phyloP scores from a whole-genome alignment of 2,888 invertebrate genomes.

The Oscheius onirici region DNA sequence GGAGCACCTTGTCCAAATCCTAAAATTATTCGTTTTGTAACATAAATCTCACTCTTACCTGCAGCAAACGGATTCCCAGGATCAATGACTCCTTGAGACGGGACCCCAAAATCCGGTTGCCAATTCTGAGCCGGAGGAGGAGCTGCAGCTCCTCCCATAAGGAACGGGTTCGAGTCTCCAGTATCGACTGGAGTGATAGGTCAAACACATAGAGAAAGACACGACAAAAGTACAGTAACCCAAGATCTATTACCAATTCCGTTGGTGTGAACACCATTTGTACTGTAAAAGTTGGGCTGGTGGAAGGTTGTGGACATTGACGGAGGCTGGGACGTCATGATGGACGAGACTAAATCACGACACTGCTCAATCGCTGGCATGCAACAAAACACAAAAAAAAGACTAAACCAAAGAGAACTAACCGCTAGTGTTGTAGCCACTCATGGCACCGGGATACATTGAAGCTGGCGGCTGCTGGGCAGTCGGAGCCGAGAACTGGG shows the following conservation, averaged over 20 bases:
- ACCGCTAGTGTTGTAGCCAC: constrained; percentile 11
- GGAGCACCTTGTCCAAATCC: constrained; percentile 5
- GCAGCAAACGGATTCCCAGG: constrained; percentile 39
- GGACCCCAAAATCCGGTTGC: constrained; percentile 30
- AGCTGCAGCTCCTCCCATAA: constrained; percentile 34
- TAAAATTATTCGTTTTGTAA: not conserved
- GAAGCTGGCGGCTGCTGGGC: constrained; percentile 1
- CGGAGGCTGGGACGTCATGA: constrained; percentile 21
- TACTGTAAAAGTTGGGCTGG: constrained; percentile 4
- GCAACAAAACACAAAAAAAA: constrained; percentile 1
- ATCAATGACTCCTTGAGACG: constrained; percentile 25
- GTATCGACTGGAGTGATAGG: constrained; percentile 26
- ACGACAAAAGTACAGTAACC: not conserved
- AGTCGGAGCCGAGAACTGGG: constrained; percentile 34
- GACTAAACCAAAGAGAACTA: not conserved
- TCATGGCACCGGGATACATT: constrained; percentile 16
- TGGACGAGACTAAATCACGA: constrained; percentile 17
- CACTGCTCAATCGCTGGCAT: not conserved
- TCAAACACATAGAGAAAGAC: constrained; percentile 1
- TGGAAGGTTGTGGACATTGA: not conserved
- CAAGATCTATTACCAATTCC: constrained; percentile 17
- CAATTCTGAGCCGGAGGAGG: constrained; percentile 30
- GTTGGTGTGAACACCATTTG: constrained; percentile 2
- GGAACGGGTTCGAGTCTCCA: constrained; percentile 46
- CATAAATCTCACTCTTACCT: constrained; percentile 2